phyloP scores from a whole-genome alignment of 92 coral and sea anemone species.

The Epizoanthus ramosus region DNA sequence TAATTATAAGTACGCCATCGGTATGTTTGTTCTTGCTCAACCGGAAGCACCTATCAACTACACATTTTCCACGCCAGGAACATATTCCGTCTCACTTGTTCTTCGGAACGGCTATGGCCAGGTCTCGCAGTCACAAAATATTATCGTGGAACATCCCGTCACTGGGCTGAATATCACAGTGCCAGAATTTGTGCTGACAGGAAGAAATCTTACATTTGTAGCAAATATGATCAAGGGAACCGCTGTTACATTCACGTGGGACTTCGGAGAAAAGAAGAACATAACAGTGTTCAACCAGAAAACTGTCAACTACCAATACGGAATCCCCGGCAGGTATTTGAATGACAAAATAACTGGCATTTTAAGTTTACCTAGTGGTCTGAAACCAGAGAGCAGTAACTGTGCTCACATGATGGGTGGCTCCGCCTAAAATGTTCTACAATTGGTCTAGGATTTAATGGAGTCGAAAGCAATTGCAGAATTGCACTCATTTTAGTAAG shows the following conservation, averaged over 20 bases:
- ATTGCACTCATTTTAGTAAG: no score
- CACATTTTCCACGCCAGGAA: conserved; percentile 6
- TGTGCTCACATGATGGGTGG: no score
- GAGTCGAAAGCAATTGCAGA: no score
- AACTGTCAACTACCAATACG: not conserved
- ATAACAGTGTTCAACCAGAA: conserved; percentile 10
- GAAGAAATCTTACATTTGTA: not conserved
- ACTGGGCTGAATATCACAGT: conserved; percentile 2
- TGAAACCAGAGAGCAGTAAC: no score
- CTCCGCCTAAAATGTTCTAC: no score
- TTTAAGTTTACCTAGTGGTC: no score
- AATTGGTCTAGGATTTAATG: no score
- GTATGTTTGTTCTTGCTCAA: not conserved
- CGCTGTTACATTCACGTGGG: conserved; percentile 25
- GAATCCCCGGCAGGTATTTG: conserved; percentile 14
- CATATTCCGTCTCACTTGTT: not conserved
- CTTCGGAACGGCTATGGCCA: not conserved
- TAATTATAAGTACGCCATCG: conserved; percentile 4
- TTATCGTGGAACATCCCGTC: conserved; percentile 10
- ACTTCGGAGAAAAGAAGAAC: conserved; percentile 13
- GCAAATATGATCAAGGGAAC: conserved; percentile 20
- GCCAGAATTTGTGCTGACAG: conserved; percentile 12
- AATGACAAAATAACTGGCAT: no score
- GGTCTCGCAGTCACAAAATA: not conserved
- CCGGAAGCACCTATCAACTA: conserved; percentile 4